Conservation (phyloP, 2,113 vertebrate genomes). For the Rhinoderma darwinii region DNA sequence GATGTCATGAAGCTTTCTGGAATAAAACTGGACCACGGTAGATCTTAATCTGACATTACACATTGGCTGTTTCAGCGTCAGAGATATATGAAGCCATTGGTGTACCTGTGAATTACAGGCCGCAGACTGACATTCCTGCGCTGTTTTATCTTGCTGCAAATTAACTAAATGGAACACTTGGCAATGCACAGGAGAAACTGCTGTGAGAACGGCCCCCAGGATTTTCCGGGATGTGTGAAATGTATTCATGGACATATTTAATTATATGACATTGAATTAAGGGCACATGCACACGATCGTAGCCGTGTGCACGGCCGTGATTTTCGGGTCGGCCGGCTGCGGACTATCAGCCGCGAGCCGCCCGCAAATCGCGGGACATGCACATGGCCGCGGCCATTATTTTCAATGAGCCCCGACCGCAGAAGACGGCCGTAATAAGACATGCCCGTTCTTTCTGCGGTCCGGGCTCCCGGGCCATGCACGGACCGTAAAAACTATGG, state of each 20-base stretch:
- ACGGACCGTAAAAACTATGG: too few species aligned
- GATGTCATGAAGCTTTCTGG: not conserved
- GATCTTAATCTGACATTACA: constrained; percentile 17
- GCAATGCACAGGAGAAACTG: not conserved
- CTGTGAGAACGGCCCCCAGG: not conserved
- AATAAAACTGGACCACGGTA: constrained; percentile 6
- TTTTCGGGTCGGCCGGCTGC: too few species aligned
- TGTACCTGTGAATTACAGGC: not conserved
- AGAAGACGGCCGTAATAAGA: too few species aligned
- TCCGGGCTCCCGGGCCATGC: too few species aligned
- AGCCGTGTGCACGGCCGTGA: too few species aligned
- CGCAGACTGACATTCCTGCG: not conserved
- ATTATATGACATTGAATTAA: not conserved
- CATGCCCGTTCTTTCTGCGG: too few species aligned
- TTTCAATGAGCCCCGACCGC: too few species aligned
- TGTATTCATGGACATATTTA: not conserved
- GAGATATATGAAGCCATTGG: not conserved
- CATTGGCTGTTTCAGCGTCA: not conserved
- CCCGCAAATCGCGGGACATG: too few species aligned
- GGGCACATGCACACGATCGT: too few species aligned
- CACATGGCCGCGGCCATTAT: too few species aligned
- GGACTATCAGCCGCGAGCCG: too few species aligned
- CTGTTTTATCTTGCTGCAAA: not conserved
- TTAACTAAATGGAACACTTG: not conserved
- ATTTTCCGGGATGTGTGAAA: not conserved